Conservation (phyloP, 2,797 vertebrate genomes). For the Melanotaenia parkinsoni region DNA sequence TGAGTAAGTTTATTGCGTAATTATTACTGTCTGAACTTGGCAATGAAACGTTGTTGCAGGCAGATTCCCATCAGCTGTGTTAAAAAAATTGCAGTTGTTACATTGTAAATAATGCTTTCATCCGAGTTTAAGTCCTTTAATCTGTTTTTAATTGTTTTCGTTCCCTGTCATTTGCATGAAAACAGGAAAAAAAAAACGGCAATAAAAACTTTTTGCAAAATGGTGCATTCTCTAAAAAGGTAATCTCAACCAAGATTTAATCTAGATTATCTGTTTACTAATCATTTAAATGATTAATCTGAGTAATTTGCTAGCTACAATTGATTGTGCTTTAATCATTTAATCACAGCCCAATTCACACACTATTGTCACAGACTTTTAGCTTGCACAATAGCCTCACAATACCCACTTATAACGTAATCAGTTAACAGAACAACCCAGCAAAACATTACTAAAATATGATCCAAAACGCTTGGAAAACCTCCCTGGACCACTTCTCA, state of each 20-base stretch:
- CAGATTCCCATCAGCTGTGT: neutral
- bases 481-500: too few relatives aligned
- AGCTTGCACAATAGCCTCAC: neutral
- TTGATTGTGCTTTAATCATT: slow-evolving; percentile 29
- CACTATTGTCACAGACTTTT: slow-evolving; percentile 30
- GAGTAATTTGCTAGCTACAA: neutral
- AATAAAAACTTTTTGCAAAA: neutral
- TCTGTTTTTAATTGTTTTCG: neutral
- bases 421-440: neutral
- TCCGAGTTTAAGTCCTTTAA: neutral
- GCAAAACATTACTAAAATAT: neutral
- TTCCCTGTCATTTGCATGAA: neutral
- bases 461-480: neutral
- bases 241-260: too few relatives aligned
- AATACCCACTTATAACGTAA: neutral
- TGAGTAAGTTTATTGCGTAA: neutral
- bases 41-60: neutral
- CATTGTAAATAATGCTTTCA: neutral
- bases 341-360: slow-evolving; percentile 49
- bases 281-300: neutral
- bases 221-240: too few relatives aligned
- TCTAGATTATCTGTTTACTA: neutral
- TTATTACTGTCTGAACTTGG: neutral
- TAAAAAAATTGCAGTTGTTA: neutral
- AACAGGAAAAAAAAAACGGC: neutral